Evolutionary conservation across 2,113 vertebrate species (phyloP).

Genomic region (Lutjanus erythropterus): DNA sequence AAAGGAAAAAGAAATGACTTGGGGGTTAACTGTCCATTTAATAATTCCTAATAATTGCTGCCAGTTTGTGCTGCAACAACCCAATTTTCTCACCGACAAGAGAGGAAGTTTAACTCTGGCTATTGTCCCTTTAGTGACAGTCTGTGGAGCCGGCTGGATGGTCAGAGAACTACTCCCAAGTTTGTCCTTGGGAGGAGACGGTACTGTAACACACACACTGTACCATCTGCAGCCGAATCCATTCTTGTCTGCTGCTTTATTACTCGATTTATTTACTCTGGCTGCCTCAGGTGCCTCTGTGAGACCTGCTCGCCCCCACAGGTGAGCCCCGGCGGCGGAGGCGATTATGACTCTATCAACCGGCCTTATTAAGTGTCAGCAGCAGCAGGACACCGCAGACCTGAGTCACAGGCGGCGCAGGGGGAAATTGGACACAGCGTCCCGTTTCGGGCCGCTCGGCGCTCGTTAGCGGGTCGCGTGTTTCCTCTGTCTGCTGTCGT

Average conservation of each 20-base stretch:
- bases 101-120: not conserved
- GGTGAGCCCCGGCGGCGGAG: slow-evolving; percentile 29
- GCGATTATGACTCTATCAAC: slow-evolving; percentile 51
- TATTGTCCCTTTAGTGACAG: not conserved
- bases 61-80: not conserved
- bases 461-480: slow-evolving; percentile 27
- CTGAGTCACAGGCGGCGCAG: not conserved
- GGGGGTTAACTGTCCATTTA: too few relatives aligned
- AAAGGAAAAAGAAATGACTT: too few relatives aligned
- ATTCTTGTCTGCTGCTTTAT: slow-evolving; percentile 49
- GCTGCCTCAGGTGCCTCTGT: slow-evolving; percentile 30
- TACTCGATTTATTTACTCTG: slow-evolving; percentile 55
- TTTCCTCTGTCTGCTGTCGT: not conserved
- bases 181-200: slow-evolving; percentile 41
- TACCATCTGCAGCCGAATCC: slow-evolving; percentile 19
- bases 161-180: slow-evolving; percentile 13
- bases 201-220: not conserved
- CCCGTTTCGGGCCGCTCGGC: not conserved
- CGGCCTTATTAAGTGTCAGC: slow-evolving; percentile 52
- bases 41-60: not conserved
- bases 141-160: not conserved
- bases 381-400: not conserved
- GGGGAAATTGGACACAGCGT: not conserved
- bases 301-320: slow-evolving; percentile 32
- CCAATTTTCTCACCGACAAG: not conserved